Evolutionary conservation across 1,140 invertebrate species (phyloP).

Genomic region (Limonius californicus): DNA sequence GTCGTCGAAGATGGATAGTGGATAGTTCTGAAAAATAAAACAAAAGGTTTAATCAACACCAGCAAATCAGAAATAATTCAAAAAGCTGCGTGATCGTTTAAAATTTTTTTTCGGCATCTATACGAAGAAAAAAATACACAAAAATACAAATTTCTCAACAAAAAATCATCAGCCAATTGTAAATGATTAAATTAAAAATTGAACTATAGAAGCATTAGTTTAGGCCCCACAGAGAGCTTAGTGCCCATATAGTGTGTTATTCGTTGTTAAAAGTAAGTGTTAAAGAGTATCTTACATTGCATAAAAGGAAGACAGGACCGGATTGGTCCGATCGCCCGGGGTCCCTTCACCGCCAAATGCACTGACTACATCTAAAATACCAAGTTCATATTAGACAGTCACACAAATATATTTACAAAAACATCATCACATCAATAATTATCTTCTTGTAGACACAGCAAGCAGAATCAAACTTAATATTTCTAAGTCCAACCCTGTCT

Average conservation of each 20-base stretch:
- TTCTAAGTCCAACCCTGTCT: no score
- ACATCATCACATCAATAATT: background rate
- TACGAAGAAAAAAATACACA: background rate
- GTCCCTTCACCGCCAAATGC: constrained; percentile 68
- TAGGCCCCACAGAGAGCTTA: constrained; percentile 24
- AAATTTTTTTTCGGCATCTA: background rate
- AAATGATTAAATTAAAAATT: no score
- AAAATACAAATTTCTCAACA: background rate
- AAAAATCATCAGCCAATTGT: background rate
- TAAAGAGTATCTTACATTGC: constrained; percentile 41
- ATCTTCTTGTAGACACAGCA: background rate
- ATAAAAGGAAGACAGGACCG: constrained; percentile 39
- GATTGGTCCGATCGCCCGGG: constrained; percentile 31
- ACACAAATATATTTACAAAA: constrained; percentile 15
- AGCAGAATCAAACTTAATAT: no score
- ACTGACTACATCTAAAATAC: constrained; percentile 75
- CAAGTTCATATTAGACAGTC: constrained; percentile 41
- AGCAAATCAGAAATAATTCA: background rate
- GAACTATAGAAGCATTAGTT: constrained; percentile 28
- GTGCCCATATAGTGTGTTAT: constrained; percentile 5
- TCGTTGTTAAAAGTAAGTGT: constrained; percentile 24
- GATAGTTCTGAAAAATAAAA: constrained; percentile 42
- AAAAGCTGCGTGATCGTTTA: background rate
- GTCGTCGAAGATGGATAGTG: constrained; percentile 40
- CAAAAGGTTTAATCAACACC: constrained; percentile 7